Evolutionary conservation across 2,888 invertebrate genomes (phyloP), one percentile per base, ranked within the genome.

Genomic region (Spisula solida): DNA sequence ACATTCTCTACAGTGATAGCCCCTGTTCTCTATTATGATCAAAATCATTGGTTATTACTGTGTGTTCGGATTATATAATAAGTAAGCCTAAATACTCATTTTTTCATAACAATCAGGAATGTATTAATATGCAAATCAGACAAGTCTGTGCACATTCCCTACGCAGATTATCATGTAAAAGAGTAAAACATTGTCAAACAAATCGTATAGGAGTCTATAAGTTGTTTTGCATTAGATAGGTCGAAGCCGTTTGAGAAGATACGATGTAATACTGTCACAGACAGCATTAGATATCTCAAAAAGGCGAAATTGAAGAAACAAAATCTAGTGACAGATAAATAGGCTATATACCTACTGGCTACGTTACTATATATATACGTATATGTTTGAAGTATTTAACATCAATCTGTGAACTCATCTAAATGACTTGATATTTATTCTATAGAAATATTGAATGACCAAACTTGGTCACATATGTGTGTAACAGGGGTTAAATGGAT

Each of bases 81-180:
- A 66, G 60, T 66, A 66, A 10, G 60, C 60, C 6, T 66, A 66
- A 66, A 66, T 66, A 66, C n/a, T 66, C n/a, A 66, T 66, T 66
- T 66, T 66, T 66, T 56, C 25, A n/a, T 66, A 66, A 66, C 60
- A 25, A n/a, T 66, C 60, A 20, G 18, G 31, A 34, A 75, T 8
- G 31, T 75, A 31, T 75, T 75, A 75, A 34, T 34, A 75, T 75
- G 75, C 75, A 75, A 75, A 75, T 75, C 18, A 34, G 34, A 75
- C 5, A 31, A 34, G 31, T 75, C 18, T 31, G 31, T 75, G 41
- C 41, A 75, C 18, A 75, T 75, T 75, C 31, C 31, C 34, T 75
- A 25, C 34, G 0, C 16, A 31, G 29, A 75, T 25, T 60, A 25
- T 75, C 75, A 75, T 75, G 34, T 18, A 75, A 75, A 31, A 75